These are phyloP conservation scores for Leucozona laternaria DNA, from an alignment of 2,888 invertebrate species.

Conservation along the genomic window DNA sequence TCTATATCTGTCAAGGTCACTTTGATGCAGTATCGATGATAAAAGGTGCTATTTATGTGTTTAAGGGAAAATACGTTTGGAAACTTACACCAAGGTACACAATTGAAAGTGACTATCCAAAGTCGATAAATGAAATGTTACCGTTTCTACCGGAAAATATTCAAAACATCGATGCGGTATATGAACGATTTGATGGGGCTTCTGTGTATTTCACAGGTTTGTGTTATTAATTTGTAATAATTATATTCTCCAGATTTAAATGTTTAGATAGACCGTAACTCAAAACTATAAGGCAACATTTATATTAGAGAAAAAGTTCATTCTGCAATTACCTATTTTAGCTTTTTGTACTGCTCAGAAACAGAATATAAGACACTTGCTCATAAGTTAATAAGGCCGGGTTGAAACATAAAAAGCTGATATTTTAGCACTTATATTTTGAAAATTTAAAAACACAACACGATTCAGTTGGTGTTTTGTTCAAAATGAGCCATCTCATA, in stretches of 20 bases:
- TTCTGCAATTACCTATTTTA: background rate
- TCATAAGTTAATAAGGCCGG: no score
- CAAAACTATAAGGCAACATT: background rate
- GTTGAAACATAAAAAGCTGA: no score
- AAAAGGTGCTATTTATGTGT: constrained; percentile 86
- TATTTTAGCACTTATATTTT: no score
- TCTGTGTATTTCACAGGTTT: constrained; percentile 88
- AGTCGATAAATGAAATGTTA: constrained; percentile 86
- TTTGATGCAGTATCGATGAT: constrained; percentile 89
- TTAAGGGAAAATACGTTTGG: constrained; percentile 88
- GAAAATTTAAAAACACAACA: no score
- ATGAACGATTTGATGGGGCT: constrained; percentile 88
- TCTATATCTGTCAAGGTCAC: constrained; percentile 87
- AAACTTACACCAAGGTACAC: constrained; percentile 84
- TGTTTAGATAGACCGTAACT: background rate
- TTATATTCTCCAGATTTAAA: background rate
- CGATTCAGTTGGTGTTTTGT: no score
- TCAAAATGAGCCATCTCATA: no score
- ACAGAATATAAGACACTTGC: no score
- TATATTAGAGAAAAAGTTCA: background rate
- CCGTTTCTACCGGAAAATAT: constrained; percentile 85
- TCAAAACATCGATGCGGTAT: constrained; percentile 87
- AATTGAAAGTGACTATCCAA: constrained; percentile 85
- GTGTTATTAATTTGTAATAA: background rate
- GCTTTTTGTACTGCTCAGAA: no score